A percentile compares a stretch with the other conserved stretches of the same genome.
These are phyloP conservation scores for Manis crassicaudata DNA, from an alignment of 2,797 vertebrate species.

Conservation along the genomic window DNA sequence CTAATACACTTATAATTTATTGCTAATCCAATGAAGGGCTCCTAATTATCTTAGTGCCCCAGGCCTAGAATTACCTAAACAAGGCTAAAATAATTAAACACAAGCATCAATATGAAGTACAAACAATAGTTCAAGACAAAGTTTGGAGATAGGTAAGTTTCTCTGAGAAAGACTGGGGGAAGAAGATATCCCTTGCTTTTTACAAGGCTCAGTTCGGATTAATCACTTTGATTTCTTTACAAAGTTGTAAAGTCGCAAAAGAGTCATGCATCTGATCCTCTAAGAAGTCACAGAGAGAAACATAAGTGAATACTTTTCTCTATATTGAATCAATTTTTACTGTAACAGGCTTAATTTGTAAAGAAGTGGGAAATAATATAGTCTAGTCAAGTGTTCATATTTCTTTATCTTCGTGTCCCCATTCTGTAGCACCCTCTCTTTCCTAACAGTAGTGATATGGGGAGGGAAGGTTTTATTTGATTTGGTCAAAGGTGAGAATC, in stretches of 20 bases:
- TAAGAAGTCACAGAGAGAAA: constrained; percentile 14
- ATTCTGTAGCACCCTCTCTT: neutral
- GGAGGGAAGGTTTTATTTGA: constrained; percentile 41
- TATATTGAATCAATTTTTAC: neutral
- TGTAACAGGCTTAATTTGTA: neutral
- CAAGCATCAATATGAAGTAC: neutral
- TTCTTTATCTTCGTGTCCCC: neutral
- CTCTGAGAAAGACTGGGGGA: neutral
- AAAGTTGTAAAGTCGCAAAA: neutral
- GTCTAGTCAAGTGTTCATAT: neutral
- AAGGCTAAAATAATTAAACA: constrained; percentile 46
- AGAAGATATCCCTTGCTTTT: constrained; percentile 1
- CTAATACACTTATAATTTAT: constrained; percentile 37
- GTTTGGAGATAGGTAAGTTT: constrained; percentile 15
- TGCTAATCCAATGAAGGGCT: neutral
- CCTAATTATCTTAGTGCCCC: neutral
- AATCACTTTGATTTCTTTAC: neutral
- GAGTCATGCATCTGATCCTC: neutral
- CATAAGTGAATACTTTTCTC: neutral
- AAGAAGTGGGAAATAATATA: neutral
- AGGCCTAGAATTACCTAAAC: constrained; percentile 36
- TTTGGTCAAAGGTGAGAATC: constrained; percentile 67
- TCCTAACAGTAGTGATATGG: neutral
- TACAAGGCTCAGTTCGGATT: neutral
- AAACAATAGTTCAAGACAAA: constrained; percentile 11